A percentile compares a stretch with the other conserved stretches of the same genome.
These are phyloP conservation scores for Xerus inauris DNA, from an alignment of 2,113 vertebrate species.

Conservation along the genomic window DNA sequence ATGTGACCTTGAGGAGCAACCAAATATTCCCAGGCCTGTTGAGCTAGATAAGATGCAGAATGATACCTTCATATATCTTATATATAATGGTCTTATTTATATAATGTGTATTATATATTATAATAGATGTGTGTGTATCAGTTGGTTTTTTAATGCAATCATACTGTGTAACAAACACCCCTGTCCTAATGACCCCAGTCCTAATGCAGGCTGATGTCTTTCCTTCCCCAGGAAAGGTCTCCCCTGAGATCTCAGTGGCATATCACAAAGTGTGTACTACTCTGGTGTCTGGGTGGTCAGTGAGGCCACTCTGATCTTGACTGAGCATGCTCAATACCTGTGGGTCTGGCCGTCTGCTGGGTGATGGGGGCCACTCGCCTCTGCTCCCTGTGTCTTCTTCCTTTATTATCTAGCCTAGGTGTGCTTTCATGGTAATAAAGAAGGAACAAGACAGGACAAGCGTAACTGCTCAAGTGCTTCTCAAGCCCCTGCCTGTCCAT, in stretches of 20 bases:
- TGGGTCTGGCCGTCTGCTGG: background rate
- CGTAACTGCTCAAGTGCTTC: too few relatives aligned
- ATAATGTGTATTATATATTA: too few relatives aligned
- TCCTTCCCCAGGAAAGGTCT: too few relatives aligned
- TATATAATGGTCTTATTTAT: too few relatives aligned
- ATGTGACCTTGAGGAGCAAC: accelerated
- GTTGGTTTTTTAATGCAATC: accelerated
- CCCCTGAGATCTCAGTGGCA: background rate
- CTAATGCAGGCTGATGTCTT: too few relatives aligned
- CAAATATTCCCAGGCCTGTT: background rate
- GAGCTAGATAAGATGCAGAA: too few relatives aligned
- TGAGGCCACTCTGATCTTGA: background rate
- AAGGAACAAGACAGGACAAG: background rate
- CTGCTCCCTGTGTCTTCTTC: background rate
- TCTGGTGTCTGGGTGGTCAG: background rate
- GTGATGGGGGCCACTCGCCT: background rate
- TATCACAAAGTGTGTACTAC: accelerated
- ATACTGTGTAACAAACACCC: background rate
- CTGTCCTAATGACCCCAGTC: too few relatives aligned
- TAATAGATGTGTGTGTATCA: background rate
- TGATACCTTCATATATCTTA: too few relatives aligned
- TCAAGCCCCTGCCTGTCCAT: background rate
- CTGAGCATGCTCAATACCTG: background rate
- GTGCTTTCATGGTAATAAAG: background rate
- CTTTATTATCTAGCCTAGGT: background rate